A percentile compares a stretch with the other conserved stretches of the same genome.
phyloP scores from a whole-genome alignment of 2,888 invertebrate species.

The Drosophila aldrichi region DNA sequence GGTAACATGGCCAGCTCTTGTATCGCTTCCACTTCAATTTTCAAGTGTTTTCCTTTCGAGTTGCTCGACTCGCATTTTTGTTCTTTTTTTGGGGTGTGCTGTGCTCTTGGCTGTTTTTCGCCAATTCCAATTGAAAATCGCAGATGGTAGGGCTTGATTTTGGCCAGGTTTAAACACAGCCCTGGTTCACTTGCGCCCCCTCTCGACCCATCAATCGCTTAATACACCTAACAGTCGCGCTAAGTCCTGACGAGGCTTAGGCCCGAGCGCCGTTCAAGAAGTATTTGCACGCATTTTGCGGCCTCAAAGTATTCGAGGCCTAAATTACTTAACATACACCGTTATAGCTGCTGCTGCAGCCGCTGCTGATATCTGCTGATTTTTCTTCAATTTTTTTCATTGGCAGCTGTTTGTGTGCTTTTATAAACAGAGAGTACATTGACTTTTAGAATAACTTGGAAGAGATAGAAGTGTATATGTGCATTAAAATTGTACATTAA shows the following conservation, averaged over 20 bases:
- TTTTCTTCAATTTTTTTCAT: slow-evolving; percentile 22
- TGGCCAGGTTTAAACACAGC: slow-evolving; percentile 41
- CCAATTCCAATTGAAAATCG: slow-evolving; percentile 58
- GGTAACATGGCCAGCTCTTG: slow-evolving; percentile 61
- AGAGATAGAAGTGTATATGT: too few species aligned
- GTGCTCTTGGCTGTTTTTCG: slow-evolving; percentile 34
- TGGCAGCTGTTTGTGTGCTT: slow-evolving; percentile 15
- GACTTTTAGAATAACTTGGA: not conserved
- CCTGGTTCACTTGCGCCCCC: not conserved
- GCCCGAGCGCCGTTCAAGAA: slow-evolving; percentile 38
- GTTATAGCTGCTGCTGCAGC: slow-evolving; percentile 21
- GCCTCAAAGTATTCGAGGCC: slow-evolving; percentile 64
- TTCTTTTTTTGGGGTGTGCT: slow-evolving; percentile 23
- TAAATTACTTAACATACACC: slow-evolving; percentile 47
- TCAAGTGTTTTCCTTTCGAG: slow-evolving; percentile 59
- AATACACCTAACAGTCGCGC: slow-evolving; percentile 62
- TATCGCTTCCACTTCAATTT: slow-evolving; percentile 55
- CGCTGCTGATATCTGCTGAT: slow-evolving; percentile 38
- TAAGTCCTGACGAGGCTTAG: slow-evolving; percentile 59
- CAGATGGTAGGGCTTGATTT: slow-evolving; percentile 51
- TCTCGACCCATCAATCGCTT: slow-evolving; percentile 21
- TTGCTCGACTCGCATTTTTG: slow-evolving; percentile 30
- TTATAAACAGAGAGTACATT: not conserved
- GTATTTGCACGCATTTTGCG: slow-evolving; percentile 67
- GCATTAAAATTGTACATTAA: too few species aligned